phyloP scores from a whole-genome alignment of 2,888 invertebrate genomes.

The Baronia brevicornis region DNA sequence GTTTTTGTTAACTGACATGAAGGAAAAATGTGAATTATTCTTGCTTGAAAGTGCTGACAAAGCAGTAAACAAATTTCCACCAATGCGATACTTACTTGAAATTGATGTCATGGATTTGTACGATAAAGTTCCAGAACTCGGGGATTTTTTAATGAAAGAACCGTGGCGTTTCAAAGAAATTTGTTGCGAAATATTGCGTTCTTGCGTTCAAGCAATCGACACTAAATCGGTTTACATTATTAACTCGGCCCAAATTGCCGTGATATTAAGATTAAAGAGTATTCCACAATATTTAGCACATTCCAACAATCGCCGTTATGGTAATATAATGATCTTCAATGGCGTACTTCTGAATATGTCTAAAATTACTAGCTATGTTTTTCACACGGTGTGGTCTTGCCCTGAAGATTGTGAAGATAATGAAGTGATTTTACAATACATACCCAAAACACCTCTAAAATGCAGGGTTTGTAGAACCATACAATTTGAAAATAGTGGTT shows the following conservation, averaged over 20 bases:
- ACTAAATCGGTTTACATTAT: slow-evolving; percentile 28
- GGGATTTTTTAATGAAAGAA: slow-evolving; percentile 43
- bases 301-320: slow-evolving; percentile 30
- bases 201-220: slow-evolving; percentile 39
- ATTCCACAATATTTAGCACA: slow-evolving; percentile 31
- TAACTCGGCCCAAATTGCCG: slow-evolving; percentile 40
- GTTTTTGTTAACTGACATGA: slow-evolving; percentile 41
- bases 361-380: slow-evolving; percentile 46
- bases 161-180: slow-evolving; percentile 43
- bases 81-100: slow-evolving; percentile 43
- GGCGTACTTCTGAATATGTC: slow-evolving; percentile 45
- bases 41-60: slow-evolving; percentile 36
- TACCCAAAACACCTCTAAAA: slow-evolving; percentile 54
- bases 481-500: slow-evolving; percentile 56
- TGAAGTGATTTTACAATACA: slow-evolving; percentile 50
- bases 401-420: slow-evolving; percentile 64
- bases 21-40: slow-evolving; percentile 37
- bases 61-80: slow-evolving; percentile 44
- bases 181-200: slow-evolving; percentile 48
- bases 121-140: slow-evolving; percentile 40
- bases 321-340: slow-evolving; percentile 37
- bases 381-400: slow-evolving; percentile 63
- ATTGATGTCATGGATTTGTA: slow-evolving; percentile 54
- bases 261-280: slow-evolving; percentile 41
- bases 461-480: slow-evolving; percentile 49